Evolutionary conservation across 1,140 invertebrate species (phyloP).

Genomic region (Helicoverpa zea): DNA sequence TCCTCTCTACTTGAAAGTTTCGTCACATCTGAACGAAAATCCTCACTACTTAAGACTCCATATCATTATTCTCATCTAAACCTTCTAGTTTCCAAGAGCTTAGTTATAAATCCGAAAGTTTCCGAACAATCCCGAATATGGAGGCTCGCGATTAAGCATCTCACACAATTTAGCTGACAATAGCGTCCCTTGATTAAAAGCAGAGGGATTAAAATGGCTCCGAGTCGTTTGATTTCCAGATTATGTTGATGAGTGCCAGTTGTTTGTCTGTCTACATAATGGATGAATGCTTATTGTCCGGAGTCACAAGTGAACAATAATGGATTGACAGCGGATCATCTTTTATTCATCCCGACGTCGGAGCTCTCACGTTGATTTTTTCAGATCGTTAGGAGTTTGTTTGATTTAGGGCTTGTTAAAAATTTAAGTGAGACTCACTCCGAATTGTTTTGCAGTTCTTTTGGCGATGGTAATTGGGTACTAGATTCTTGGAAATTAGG

Average conservation of each 20-base stretch:
- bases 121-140: conserved; percentile 46
- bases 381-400: conserved; percentile 29
- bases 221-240: conserved; percentile 50
- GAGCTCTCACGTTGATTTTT: conserved; percentile 23
- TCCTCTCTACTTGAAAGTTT: conserved; percentile 18
- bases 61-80: conserved; percentile 46
- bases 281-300: conserved; percentile 40
- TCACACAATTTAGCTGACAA: conserved; percentile 56
- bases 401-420: conserved; percentile 35
- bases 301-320: conserved; percentile 35
- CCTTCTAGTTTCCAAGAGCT: conserved; percentile 45
- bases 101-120: conserved; percentile 47
- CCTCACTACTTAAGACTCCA: conserved; percentile 37
- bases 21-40: conserved; percentile 35
- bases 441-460: conserved; percentile 11
- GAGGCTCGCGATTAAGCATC: conserved; percentile 22
- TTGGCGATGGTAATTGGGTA: conserved; percentile 6
- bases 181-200: conserved; percentile 53
- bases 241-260: conserved; percentile 46
- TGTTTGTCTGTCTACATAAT: conserved; percentile 27
- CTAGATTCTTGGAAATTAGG: background rate
- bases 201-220: conserved; percentile 42
- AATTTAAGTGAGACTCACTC: conserved; percentile 18
- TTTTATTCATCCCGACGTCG: conserved; percentile 36
- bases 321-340: conserved; percentile 44